Evolutionary conservation across 2,888 invertebrate genomes (phyloP).

Genomic region (Cerastis rubricosa): DNA sequence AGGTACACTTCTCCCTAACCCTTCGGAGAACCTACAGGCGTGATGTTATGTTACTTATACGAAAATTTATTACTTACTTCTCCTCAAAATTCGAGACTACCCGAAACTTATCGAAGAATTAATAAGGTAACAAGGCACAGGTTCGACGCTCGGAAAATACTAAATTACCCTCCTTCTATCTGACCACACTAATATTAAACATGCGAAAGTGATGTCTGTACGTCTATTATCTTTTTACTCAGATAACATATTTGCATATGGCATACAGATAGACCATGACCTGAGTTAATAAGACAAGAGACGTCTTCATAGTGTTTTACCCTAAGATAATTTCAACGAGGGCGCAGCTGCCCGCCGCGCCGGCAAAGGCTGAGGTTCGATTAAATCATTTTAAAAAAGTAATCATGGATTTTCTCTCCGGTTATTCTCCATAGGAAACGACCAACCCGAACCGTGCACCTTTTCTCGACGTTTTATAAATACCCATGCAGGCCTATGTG

Average conservation of each 20-base stretch:
- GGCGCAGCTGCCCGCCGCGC: too few species aligned
- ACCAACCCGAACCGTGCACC: too few species aligned
- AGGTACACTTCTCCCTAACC: too few species aligned
- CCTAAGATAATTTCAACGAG: background rate
- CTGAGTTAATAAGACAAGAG: background rate
- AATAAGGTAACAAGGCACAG: background rate
- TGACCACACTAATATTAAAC: background rate
- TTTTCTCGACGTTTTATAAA: too few species aligned
- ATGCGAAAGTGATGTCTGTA: background rate
- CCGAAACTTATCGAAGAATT: slow-evolving; percentile 8
- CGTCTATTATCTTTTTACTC: background rate
- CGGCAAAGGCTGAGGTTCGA: too few species aligned
- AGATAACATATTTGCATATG: background rate
- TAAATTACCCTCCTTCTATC: background rate
- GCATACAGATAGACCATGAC: background rate
- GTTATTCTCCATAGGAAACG: too few species aligned
- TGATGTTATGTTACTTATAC: background rate
- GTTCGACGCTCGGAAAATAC: background rate
- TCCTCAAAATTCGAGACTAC: background rate
- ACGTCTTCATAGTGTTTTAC: background rate
- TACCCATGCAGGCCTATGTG: too few species aligned
- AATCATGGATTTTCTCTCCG: too few species aligned
- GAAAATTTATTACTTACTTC: background rate
- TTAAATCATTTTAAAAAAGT: too few species aligned
- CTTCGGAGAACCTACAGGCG: too few species aligned